These are phyloP conservation scores for Mesoligia furuncula DNA, from an alignment of 2,888 invertebrate genomes.

Conservation along the genomic window DNA sequence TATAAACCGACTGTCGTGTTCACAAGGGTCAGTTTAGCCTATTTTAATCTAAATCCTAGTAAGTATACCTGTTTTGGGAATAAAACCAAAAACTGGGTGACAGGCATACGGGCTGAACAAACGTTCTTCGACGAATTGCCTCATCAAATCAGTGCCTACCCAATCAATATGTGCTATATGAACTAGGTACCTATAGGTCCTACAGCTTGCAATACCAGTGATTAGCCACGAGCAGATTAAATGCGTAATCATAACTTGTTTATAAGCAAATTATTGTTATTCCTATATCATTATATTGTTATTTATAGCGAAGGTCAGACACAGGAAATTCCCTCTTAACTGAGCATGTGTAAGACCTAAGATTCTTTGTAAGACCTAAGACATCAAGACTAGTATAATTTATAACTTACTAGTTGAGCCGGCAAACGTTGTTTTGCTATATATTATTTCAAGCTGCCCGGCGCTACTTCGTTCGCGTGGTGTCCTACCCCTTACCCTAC, in stretches of 20 bases:
- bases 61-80: not conserved
- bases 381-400: slow-evolving; percentile 17
- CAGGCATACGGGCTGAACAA: not conserved
- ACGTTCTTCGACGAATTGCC: not conserved
- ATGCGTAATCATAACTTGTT: slow-evolving; percentile 37
- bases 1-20: not conserved
- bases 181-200: not conserved
- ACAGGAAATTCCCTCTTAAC: slow-evolving; percentile 49
- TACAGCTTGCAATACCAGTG: not conserved
- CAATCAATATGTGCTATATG: not conserved
- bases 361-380: slow-evolving; percentile 6
- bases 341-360: slow-evolving; percentile 16
- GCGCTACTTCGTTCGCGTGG: too few species aligned
- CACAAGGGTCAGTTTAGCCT: not conserved
- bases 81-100: not conserved
- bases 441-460: too few species aligned
- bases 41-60: not conserved
- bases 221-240: slow-evolving; percentile 22
- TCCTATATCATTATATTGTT: slow-evolving; percentile 43
- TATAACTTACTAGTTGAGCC: too few species aligned
- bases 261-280: slow-evolving; percentile 42
- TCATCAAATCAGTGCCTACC: not conserved
- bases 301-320: slow-evolving; percentile 40
- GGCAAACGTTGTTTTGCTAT: too few species aligned
- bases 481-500: too few species aligned